Conservation (phyloP, 2,113 vertebrate species). For the Sturnus vulgaris region DNA sequence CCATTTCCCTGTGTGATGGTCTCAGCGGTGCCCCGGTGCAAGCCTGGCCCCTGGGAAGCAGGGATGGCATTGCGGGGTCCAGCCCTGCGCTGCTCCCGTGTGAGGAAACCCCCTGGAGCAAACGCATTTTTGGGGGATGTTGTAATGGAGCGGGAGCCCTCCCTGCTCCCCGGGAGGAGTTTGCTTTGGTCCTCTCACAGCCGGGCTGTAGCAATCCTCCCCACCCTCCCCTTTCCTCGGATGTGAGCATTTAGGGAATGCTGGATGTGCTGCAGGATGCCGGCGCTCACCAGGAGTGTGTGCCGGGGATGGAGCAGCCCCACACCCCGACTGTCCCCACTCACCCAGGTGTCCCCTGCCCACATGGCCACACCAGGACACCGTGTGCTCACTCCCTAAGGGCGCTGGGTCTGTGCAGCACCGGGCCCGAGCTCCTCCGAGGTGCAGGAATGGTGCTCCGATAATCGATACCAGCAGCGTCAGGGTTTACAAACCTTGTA, state of each 20-base stretch:
- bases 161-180: conserved; percentile 63
- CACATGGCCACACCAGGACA: fast-evolving
- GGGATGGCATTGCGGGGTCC: neutral
- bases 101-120: conserved; percentile 67
- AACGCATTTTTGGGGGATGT: conserved; percentile 74
- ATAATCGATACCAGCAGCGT: neutral
- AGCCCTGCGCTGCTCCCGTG: conserved; percentile 70
- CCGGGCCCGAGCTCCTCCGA: neutral
- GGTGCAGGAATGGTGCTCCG: neutral
- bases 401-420: fast-evolving
- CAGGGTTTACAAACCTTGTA: neutral
- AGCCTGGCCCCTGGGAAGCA: fast-evolving
- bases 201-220: neutral
- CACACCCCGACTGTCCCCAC: fast-evolving
- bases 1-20: fast-evolving
- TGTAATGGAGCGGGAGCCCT: conserved; percentile 76
- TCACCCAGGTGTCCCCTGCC: fast-evolving
- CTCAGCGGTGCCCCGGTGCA: fast-evolving
- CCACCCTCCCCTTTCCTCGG: conserved; percentile 46
- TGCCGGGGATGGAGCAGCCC: neutral
- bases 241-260: conserved; percentile 72
- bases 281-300: conserved; percentile 64
- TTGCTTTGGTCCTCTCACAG: conserved; percentile 42
- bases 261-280: conserved; percentile 68
- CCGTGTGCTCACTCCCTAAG: fast-evolving